Conservation (phyloP, 2,888 invertebrate species). For the Eristalis arbustorum region DNA sequence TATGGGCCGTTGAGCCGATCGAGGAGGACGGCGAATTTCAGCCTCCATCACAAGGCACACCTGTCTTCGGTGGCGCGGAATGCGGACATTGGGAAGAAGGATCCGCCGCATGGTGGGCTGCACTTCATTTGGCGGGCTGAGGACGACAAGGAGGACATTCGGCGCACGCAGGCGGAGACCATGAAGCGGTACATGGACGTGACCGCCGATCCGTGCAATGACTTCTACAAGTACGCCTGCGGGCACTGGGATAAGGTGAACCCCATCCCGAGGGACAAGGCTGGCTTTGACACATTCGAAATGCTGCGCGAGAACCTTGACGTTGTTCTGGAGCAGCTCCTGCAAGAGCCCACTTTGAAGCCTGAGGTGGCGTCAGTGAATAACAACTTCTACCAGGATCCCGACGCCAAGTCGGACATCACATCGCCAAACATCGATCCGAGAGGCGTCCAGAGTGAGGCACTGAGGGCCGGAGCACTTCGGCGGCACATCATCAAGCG, state of each 20-base stretch:
- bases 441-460: conserved; percentile 52
- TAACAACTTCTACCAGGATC: conserved; percentile 71
- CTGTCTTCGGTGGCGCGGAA: conserved; percentile 2
- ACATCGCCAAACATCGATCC: conserved; percentile 25
- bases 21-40: conserved; percentile 34
- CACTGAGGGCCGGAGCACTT: conserved; percentile 71
- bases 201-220: conserved; percentile 87
- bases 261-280: conserved; percentile 93
- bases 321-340: conserved; percentile 84
- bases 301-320: conserved; percentile 91
- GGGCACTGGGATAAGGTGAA: conserved; percentile 92
- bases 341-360: conserved; percentile 80
- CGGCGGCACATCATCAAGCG: conserved; percentile 75
- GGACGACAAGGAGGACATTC: conserved; percentile 81
- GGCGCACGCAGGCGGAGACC: conserved; percentile 84
- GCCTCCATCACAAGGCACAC: conserved; percentile 20
- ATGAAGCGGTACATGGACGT: conserved; percentile 90
- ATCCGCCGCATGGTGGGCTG: conserved; percentile 70
- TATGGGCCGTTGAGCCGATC: conserved; percentile 21
- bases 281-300: conserved; percentile 94
- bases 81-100: background rate
- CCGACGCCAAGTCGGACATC: conserved; percentile 72
- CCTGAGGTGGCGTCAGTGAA: conserved; percentile 65
- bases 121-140: conserved; percentile 76
- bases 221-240: conserved; percentile 92